These are phyloP conservation scores for Carcharodon carcharias DNA, from an alignment of 2,797 vertebrate genomes.

Conservation along the genomic window DNA sequence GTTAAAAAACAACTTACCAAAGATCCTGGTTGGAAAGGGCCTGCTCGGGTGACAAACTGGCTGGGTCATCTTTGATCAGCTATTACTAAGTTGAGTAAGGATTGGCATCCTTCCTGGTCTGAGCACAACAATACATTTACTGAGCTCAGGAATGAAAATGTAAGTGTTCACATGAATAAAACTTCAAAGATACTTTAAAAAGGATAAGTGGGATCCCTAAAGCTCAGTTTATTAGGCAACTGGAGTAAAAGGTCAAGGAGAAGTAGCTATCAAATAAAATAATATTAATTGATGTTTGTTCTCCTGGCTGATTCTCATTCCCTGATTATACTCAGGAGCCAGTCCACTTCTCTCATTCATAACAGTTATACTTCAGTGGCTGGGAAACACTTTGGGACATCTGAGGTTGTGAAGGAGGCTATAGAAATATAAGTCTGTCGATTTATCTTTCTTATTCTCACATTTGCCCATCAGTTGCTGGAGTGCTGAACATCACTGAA, in stretches of 20 bases:
- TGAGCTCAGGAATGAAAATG: conserved; percentile 4
- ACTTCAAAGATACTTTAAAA: not conserved
- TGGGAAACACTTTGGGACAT: not conserved
- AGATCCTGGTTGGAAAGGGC: conserved; percentile 14
- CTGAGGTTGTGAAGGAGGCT: not conserved
- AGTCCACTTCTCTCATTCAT: not conserved
- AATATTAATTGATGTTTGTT: not conserved
- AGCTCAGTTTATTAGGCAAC: not conserved
- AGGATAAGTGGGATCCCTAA: not conserved
- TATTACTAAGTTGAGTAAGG: not conserved
- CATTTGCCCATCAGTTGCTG: not conserved
- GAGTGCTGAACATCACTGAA: not conserved
- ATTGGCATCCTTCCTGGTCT: not conserved
- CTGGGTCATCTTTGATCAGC: not conserved
- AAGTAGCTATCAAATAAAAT: not conserved
- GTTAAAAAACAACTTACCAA: conserved; percentile 5
- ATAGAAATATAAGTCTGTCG: not conserved
- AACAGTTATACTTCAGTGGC: not conserved
- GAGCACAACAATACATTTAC: not conserved
- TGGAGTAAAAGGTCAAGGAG: not conserved
- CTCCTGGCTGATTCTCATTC: not conserved
- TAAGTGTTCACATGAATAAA: not conserved
- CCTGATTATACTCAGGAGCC: not conserved
- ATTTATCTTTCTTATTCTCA: not conserved
- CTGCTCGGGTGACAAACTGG: not conserved